Evolutionary conservation across 2,113 vertebrate species (phyloP), one percentile per base, ranked within the genome.

Genomic region (Xerus inauris): DNA sequence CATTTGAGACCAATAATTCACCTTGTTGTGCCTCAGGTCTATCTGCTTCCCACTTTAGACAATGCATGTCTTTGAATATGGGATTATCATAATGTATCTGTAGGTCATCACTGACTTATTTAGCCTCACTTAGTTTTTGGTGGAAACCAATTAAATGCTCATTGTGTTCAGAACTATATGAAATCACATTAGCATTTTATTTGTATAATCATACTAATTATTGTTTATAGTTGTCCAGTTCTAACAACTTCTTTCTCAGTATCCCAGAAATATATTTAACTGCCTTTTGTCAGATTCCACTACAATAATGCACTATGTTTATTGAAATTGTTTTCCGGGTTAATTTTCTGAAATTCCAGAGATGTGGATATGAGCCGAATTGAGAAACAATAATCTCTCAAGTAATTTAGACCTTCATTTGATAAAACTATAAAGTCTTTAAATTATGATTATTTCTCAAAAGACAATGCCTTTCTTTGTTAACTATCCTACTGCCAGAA

Each of bases 171-270:
- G 13, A 89, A 79, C 12, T 67, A 89, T 47, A 42, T 93, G 32
- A 77, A 77, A 80, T 69, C 5, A 73, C 42, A 67, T 73, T 28
- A 75, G 16, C 57, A 42, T 88, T 59, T 93, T 64, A 87, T 87
- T 87, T 87, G 22, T 94, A 42, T 88, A 54, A 84, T 79, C 40
- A 80, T 40, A 12, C 62, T 95, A 87, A 87, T 90, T 94, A 67
- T 49, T 42, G 84, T 80, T 47, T 83, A 79, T 20, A 87, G 65
- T 88, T 93, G 54, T 84, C 47, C 47, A 49, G 13, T 79, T 91
- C 54, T 83, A 95, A 75, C 13, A 65, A 85, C 12, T 95, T 65
- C 57, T 72, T 57, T 57, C 42, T 12, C 22, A 42, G 9, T 76
- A 84, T 51, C 19, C 28, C 67, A 19, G 19, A 49, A 62, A 73